A percentile compares a stretch with the other conserved stretches of the same genome.
phyloP scores from a whole-genome alignment of 2,888 invertebrate genomes.

The Trichogramma evanescens region DNA sequence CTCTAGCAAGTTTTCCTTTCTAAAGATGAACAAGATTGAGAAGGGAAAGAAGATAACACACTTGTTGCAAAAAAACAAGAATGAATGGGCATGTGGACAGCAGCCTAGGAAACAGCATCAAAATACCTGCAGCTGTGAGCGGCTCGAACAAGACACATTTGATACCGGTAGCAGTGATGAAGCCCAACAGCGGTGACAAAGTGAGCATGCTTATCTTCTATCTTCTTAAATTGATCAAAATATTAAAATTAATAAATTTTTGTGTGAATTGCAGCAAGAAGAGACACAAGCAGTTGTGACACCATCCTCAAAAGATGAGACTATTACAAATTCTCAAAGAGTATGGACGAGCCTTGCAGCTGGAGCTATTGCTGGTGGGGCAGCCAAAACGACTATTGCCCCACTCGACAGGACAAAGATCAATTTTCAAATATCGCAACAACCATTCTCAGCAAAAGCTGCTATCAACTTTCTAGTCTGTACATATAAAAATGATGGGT shows the following conservation, averaged over 20 bases:
- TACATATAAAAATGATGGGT: slow-evolving; percentile 71
- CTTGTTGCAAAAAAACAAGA: not conserved
- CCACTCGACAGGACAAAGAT: slow-evolving; percentile 97
- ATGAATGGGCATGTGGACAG: slow-evolving; percentile 15
- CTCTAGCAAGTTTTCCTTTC: too few relatives aligned
- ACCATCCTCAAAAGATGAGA: not conserved
- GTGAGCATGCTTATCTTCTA: not conserved
- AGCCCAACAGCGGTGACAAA: not conserved
- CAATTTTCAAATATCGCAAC: slow-evolving; percentile 86
- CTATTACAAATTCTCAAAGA: slow-evolving; percentile 51
- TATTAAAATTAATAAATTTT: not conserved
- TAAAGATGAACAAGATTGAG: slow-evolving; percentile 15
- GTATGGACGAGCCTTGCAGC: slow-evolving; percentile 79
- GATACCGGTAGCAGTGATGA: not conserved
- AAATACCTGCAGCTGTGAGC: slow-evolving; percentile 4
- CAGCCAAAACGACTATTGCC: slow-evolving; percentile 94
- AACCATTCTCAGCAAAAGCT: slow-evolving; percentile 65
- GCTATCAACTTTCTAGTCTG: slow-evolving; percentile 62
- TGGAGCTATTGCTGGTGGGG: slow-evolving; percentile 89
- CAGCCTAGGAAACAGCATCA: slow-evolving; percentile 10
- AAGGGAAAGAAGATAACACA: not conserved
- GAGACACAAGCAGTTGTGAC: not conserved
- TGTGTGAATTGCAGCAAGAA: not conserved
- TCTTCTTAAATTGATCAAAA: not conserved
- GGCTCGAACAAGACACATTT: not conserved